Evolutionary conservation across 2,888 invertebrate species (phyloP).

Genomic region (Yponomeuta plumbellus): DNA sequence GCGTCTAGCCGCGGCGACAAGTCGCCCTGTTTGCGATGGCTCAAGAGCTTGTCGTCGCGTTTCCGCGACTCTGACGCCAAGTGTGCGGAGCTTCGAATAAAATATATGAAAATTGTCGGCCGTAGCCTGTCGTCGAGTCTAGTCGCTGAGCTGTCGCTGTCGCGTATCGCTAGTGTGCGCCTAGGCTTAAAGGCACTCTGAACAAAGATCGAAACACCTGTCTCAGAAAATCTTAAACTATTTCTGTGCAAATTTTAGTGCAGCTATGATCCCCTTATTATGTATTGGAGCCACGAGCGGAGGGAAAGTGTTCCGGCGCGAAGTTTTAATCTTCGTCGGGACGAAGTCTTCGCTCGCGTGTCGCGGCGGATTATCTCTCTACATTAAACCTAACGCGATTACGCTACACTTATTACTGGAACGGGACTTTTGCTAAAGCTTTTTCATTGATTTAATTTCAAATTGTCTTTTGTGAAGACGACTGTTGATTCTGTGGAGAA

Average conservation of each 20-base stretch:
- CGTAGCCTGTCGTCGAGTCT: no score
- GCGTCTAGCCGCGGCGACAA: no score
- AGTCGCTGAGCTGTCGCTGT: no score
- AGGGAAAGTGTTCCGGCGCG: constrained; percentile 24
- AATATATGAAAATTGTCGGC: no score
- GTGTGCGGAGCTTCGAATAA: no score
- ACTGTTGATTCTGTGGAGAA: not conserved
- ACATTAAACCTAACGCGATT: constrained; percentile 43
- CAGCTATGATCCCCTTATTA: not conserved
- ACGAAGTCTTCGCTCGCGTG: constrained; percentile 29
- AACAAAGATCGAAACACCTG: no score
- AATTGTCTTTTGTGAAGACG: not conserved
- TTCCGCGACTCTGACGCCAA: no score
- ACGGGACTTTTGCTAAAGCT: not conserved
- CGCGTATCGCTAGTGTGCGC: no score
- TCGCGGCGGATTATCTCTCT: constrained; percentile 47
- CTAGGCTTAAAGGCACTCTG: no score
- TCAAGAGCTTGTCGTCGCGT: no score
- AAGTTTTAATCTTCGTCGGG: constrained; percentile 49
- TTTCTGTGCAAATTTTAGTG: not conserved
- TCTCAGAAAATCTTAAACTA: no score
- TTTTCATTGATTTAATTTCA: not conserved
- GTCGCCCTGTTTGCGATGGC: no score
- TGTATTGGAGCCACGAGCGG: not conserved
- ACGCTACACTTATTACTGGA: constrained; percentile 3